Evolutionary conservation across 1,140 invertebrate species (phyloP).

Genomic region (Lepidostoma basale): DNA sequence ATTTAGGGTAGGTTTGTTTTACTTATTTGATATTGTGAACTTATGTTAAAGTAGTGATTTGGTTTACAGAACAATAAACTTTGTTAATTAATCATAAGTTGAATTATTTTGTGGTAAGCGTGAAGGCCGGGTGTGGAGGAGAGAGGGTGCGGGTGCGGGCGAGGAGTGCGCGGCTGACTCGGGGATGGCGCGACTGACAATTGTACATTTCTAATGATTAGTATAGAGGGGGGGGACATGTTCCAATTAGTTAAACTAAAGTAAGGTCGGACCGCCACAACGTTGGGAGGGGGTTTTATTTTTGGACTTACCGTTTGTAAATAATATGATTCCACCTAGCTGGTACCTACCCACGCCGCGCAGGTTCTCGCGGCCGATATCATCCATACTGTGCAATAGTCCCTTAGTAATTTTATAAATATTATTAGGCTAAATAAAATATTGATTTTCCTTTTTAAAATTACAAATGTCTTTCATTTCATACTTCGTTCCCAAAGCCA

Average conservation of each 20-base stretch:
- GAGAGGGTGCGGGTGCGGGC: too few species aligned
- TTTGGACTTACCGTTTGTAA: slow-evolving; percentile 20
- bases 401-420: slow-evolving; percentile 41
- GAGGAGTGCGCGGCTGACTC: too few species aligned
- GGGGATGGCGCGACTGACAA: slow-evolving; percentile 36
- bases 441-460: slow-evolving; percentile 30
- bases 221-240: too few species aligned
- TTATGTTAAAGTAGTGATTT: neutral
- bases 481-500: too few species aligned
- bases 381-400: slow-evolving; percentile 37
- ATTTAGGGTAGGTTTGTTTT: neutral
- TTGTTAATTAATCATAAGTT: slow-evolving; percentile 35
- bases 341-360: too few species aligned
- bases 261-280: too few species aligned
- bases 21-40: slow-evolving; percentile 3
- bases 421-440: slow-evolving; percentile 38
- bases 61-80: slow-evolving; percentile 26
- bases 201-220: slow-evolving; percentile 21
- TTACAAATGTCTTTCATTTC: slow-evolving; percentile 8
- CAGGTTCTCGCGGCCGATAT: too few species aligned
- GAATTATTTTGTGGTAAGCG: too few species aligned
- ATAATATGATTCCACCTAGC: neutral
- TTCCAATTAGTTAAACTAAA: slow-evolving; percentile 13
- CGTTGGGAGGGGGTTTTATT: slow-evolving; percentile 7
- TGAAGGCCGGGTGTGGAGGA: too few species aligned